Evolutionary conservation across 2,888 invertebrate genomes (phyloP).

Genomic region (Acanthococcus lagerstroemiae): DNA sequence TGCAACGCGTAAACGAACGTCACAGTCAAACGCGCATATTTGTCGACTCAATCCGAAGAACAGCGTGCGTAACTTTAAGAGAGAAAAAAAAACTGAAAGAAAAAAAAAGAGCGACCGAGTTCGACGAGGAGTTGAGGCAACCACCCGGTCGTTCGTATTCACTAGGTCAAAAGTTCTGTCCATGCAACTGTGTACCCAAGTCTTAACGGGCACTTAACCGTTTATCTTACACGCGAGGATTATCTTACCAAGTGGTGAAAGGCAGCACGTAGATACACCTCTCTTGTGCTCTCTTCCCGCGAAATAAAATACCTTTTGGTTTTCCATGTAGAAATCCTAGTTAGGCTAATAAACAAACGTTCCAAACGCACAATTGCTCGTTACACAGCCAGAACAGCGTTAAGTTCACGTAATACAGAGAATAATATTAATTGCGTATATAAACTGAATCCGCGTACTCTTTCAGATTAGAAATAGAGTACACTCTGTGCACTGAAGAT

Average conservation of each 20-base stretch:
- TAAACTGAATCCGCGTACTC: slow-evolving; percentile 21
- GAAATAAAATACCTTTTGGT: slow-evolving; percentile 25
- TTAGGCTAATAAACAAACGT: slow-evolving; percentile 29
- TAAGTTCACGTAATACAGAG: slow-evolving; percentile 28
- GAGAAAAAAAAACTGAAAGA: too few relatives aligned
- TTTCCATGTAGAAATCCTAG: slow-evolving; percentile 31
- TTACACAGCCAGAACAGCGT: slow-evolving; percentile 25
- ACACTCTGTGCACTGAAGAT: slow-evolving; percentile 15
- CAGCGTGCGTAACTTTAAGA: too few relatives aligned
- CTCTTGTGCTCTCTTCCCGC: slow-evolving; percentile 2
- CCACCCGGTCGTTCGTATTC: slow-evolving; percentile 1
- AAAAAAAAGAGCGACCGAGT: too few relatives aligned
- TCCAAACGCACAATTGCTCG: slow-evolving; percentile 17
- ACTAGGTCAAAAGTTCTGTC: slow-evolving; percentile 8
- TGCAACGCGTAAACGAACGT: too few relatives aligned
- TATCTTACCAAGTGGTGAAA: slow-evolving; percentile 27
- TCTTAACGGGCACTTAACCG: slow-evolving; percentile 22
- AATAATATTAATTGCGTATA: slow-evolving; percentile 27
- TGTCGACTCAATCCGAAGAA: too few relatives aligned
- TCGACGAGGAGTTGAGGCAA: too few relatives aligned
- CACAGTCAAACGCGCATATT: too few relatives aligned
- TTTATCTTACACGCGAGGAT: slow-evolving; percentile 28
- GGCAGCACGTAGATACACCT: not conserved
- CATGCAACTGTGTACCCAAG: not conserved
- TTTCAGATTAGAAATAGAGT: slow-evolving; percentile 26